phyloP scores from a whole-genome alignment of 1,140 invertebrate genomes.

The Metopolophium dirhodum region DNA sequence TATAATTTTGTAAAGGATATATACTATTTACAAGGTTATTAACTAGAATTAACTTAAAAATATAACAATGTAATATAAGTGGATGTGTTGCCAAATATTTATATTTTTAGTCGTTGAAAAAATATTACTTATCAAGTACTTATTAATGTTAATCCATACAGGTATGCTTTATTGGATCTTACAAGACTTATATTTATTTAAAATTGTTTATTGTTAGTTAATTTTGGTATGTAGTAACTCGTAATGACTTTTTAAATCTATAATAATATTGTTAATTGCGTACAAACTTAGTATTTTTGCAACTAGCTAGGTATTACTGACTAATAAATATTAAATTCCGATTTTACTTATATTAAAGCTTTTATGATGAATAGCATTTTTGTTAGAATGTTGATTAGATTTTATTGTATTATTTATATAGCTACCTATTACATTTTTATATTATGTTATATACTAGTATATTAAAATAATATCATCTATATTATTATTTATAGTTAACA shows the following conservation, averaged over 20 bases:
- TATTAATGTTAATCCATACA: background rate
- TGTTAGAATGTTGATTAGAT: background rate
- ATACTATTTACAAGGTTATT: slow-evolving; percentile 40
- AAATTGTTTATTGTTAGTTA: background rate
- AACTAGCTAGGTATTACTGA: background rate
- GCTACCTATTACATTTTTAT: background rate
- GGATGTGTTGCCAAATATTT: slow-evolving; percentile 34
- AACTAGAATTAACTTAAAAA: slow-evolving; percentile 21
- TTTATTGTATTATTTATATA: background rate
- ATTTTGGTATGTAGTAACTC: background rate
- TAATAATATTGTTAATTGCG: background rate
- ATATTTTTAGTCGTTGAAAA: slow-evolving; percentile 16
- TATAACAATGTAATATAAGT: slow-evolving; percentile 21
- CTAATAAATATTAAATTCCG: background rate
- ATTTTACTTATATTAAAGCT: background rate
- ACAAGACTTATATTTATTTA: background rate
- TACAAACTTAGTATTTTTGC: background rate
- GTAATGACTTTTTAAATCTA: background rate
- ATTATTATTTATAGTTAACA: background rate
- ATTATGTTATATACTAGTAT: background rate
- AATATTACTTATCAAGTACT: background rate
- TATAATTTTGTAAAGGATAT: background rate
- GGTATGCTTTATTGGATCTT: background rate
- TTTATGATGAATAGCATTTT: background rate
- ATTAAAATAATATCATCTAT: background rate